Evolutionary conservation across 2,113 vertebrate species (phyloP).

Genomic region (Aegotheles bennettii): DNA sequence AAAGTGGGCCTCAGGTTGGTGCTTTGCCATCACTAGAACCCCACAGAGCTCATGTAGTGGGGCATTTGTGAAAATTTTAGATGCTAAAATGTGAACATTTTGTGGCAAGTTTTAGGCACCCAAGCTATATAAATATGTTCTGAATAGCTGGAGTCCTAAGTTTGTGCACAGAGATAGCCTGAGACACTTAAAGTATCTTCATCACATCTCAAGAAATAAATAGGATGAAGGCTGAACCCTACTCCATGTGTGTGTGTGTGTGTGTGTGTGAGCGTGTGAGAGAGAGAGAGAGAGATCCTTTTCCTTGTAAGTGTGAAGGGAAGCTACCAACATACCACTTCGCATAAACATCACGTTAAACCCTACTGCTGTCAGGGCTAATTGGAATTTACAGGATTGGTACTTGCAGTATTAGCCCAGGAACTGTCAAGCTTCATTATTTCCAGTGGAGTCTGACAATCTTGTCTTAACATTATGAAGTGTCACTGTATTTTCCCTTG

Average conservation of each 20-base stretch:
- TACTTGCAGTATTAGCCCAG: slow-evolving; percentile 44
- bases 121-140: neutral
- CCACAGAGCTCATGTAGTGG: neutral
- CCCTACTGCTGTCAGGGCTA: slow-evolving; percentile 26
- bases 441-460: slow-evolving; percentile 31
- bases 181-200: neutral
- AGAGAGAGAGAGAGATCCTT: neutral
- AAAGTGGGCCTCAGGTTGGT: neutral
- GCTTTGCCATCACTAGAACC: neutral
- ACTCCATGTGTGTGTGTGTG: neutral
- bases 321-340: slow-evolving; percentile 47
- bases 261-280: neutral
- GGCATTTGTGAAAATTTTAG: neutral
- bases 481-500: slow-evolving; percentile 53
- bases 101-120: neutral
- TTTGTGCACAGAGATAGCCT: neutral
- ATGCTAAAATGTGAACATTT: neutral
- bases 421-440: slow-evolving; percentile 53
- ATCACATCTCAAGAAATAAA: neutral
- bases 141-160: neutral
- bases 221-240: neutral
- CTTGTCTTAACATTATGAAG: slow-evolving; percentile 37
- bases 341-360: slow-evolving; percentile 48
- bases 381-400: slow-evolving; percentile 47
- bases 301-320: slow-evolving; percentile 43